Conservation (phyloP, 2,888 invertebrate genomes). For the Zelleria hepariella region DNA sequence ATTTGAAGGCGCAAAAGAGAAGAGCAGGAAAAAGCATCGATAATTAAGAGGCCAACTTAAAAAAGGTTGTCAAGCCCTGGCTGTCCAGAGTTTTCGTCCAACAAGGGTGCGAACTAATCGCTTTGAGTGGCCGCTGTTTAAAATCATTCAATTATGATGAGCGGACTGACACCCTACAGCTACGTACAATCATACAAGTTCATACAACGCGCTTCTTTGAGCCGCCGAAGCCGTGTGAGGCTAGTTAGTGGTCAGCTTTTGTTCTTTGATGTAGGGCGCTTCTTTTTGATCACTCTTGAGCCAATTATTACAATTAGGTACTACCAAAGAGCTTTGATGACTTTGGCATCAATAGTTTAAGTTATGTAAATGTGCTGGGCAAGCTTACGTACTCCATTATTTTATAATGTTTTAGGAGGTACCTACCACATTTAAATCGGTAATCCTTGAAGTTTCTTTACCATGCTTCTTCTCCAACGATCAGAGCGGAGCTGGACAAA, state of each 20-base stretch:
- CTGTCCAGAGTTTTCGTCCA: slow-evolving; percentile 9
- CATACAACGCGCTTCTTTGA: background rate
- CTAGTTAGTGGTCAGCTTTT: background rate
- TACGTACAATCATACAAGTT: too few relatives aligned
- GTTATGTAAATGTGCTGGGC: too few relatives aligned
- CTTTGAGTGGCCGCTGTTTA: slow-evolving; percentile 42
- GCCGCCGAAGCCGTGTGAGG: background rate
- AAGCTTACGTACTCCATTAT: too few relatives aligned
- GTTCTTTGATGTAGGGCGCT: background rate
- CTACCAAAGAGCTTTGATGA: too few relatives aligned
- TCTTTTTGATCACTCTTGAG: background rate
- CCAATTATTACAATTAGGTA: background rate
- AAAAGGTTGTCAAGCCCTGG: slow-evolving; percentile 27
- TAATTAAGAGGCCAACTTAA: background rate
- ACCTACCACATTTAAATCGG: too few relatives aligned
- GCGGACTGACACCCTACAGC: background rate
- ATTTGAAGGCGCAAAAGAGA: too few relatives aligned
- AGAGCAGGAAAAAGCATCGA: background rate
- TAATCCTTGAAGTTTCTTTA: too few relatives aligned
- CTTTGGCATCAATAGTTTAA: too few relatives aligned
- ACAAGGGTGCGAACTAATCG: slow-evolving; percentile 56
- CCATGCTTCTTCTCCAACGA: too few relatives aligned
- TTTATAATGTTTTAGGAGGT: too few relatives aligned
- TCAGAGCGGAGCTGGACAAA: background rate
- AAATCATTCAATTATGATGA: slow-evolving; percentile 57